Conservation (phyloP, 2,113 vertebrate species). For the Baryphthengus martii region DNA sequence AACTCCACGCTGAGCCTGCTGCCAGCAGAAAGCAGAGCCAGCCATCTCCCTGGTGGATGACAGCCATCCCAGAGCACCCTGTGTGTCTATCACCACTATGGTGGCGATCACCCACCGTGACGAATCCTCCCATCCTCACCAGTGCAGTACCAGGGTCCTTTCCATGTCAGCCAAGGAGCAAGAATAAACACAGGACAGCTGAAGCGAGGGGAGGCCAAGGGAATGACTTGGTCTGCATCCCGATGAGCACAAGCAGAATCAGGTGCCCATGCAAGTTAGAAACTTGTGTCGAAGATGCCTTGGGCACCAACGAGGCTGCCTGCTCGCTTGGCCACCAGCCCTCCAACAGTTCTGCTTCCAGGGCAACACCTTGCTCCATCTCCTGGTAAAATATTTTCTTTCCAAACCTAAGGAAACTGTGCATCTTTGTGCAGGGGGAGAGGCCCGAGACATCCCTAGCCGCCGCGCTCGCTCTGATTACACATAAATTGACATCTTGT, state of each 20-base stretch:
- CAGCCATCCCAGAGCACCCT: background rate
- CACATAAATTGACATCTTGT: conserved; percentile 13
- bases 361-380: fast-evolving
- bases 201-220: background rate
- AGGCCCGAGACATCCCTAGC: background rate
- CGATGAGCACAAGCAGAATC: fast-evolving
- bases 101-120: too few relatives aligned
- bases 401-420: background rate
- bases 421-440: background rate
- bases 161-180: background rate
- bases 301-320: fast-evolving
- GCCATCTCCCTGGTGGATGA: too few relatives aligned
- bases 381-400: background rate
- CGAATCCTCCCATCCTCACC: background rate
- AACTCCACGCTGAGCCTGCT: background rate
- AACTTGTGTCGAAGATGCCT: too few relatives aligned
- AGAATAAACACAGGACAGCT: fast-evolving
- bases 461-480: fast-evolving
- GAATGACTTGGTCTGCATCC: background rate
- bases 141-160: background rate
- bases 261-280: background rate
- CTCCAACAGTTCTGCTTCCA: background rate
- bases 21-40: background rate
- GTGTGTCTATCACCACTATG: background rate
- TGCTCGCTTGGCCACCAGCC: fast-evolving